Percentiles rank a stretch among this genome's conserved stretches.
phyloP scores from a whole-genome alignment of 2,113 vertebrate genomes.

The Podarcis raffonei region DNA sequence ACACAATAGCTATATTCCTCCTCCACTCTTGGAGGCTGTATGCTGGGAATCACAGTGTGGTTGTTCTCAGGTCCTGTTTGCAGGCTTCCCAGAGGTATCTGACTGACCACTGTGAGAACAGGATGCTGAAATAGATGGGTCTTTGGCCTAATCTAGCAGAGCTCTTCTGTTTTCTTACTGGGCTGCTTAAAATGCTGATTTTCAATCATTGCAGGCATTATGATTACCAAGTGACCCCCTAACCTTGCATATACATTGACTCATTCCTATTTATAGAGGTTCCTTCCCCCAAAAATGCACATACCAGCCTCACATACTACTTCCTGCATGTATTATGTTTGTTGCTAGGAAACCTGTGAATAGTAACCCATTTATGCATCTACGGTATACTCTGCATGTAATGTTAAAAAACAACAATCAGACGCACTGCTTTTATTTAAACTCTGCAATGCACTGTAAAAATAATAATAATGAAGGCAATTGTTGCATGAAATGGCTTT shows the following conservation, averaged over 20 bases:
- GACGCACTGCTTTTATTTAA: background rate
- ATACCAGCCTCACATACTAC: slow-evolving; percentile 38
- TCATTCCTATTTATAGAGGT: slow-evolving; percentile 32
- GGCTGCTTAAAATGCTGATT: slow-evolving; percentile 9
- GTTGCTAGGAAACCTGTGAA: slow-evolving; percentile 78
- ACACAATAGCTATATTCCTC: too few species aligned
- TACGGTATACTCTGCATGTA: slow-evolving; percentile 46
- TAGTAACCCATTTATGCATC: slow-evolving; percentile 54
- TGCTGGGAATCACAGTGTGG: too few species aligned
- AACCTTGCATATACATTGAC: slow-evolving; percentile 36
- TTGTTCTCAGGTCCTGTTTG: too few species aligned
- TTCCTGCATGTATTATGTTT: slow-evolving; percentile 56
- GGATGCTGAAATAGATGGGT: too few species aligned
- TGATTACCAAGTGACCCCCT: slow-evolving; percentile 30
- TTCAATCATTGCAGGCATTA: slow-evolving; percentile 44
- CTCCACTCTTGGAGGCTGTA: too few species aligned
- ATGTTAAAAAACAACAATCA: slow-evolving; percentile 15
- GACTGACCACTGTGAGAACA: too few species aligned
- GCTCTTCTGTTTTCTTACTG: background rate
- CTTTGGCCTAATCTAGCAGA: too few species aligned
- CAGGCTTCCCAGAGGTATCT: too few species aligned
- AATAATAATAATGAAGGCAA: background rate
- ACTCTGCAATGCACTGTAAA: background rate
- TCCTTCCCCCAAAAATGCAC: background rate
- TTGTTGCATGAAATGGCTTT: background rate